Base-by-base conservation (phyloP, 2,888 invertebrate species). In the Gymnocheta viridis region DNA sequence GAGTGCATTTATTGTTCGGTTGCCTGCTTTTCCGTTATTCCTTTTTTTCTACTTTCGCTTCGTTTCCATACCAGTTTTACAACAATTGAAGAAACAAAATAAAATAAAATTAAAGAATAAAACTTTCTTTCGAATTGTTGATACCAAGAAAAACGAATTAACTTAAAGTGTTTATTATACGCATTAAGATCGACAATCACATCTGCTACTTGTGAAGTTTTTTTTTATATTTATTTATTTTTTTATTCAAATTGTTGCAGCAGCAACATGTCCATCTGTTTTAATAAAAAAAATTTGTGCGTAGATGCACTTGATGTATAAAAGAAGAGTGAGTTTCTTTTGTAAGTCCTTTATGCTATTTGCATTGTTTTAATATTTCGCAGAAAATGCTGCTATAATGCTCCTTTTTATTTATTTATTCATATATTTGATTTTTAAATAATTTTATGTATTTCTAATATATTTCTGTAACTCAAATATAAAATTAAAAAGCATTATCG, bases 161-260 rank as follows among this genome's bases (percentile, higher is more conserved):
- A 89, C 88, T 89, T 89, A 87, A 89, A 90, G 90, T 90, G 90
- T 91, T 90, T 91, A 91, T 90, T 89, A 87, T 90, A 87, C 87
- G 89, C 89, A 89, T 91, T 90, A 90, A 87, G 86, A 86, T 85
- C 87, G 87, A 86, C 89, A 88, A 87, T 87, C 87, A 84, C 74
- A 85, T 79, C 79, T 85, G 82, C 67, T 74, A 47, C 82, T 76
- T 74, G 51, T 58, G 19, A 56, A 60, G 14, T 64, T 49, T 32
- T 7, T 51, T 67, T 41, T 35, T 32, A 5, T 49, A 0, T 32
- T 49, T 62, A 51, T 78, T 49, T 66, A 47, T 29, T 60, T 27
- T 64, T 22, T 73, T 49, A 51, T 41, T 29, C 27, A 78, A 79
- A 47, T 27, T 67, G 58, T 19, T 24, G 69, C 49, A 47, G 1